These are phyloP conservation scores for Hassar affinis DNA, from an alignment of 2,113 vertebrate genomes.

Conservation along the genomic window DNA sequence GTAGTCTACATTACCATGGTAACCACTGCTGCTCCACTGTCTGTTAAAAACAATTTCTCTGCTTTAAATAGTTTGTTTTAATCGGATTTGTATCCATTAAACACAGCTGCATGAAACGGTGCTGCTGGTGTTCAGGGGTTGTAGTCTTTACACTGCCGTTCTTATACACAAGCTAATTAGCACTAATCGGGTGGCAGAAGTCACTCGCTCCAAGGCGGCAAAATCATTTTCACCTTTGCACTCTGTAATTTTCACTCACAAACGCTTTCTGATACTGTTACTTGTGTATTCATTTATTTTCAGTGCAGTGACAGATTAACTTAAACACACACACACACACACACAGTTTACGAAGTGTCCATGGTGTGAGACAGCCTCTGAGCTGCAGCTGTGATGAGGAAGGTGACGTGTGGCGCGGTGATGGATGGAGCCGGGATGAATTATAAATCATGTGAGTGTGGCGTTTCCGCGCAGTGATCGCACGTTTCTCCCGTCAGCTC, in stretches of 20 bases:
- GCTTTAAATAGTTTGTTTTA: background rate
- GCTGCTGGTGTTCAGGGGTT: background rate
- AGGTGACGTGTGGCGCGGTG: slow-evolving; percentile 60
- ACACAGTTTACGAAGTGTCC: background rate
- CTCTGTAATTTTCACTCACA: slow-evolving; percentile 2
- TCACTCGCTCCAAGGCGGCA: background rate
- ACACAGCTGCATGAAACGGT: background rate
- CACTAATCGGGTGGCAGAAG: slow-evolving; percentile 2
- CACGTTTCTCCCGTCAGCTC: background rate
- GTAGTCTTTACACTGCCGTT: background rate
- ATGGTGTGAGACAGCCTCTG: background rate
- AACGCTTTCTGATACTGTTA: background rate
- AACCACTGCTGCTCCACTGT: background rate
- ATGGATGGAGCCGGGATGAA: slow-evolving; percentile 60
- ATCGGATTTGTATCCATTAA: background rate
- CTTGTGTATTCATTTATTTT: background rate
- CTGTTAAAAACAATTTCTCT: background rate
- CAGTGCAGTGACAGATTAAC: background rate
- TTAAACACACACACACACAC: background rate
- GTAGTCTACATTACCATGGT: background rate
- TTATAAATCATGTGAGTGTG: slow-evolving; percentile 53
- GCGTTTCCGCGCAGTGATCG: slow-evolving; percentile 21
- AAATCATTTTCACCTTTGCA: slow-evolving; percentile 22
- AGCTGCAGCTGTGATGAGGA: slow-evolving; percentile 29
- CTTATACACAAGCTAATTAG: background rate